Conservation (phyloP, 2,113 vertebrate species). For the Microtus montanus region DNA sequence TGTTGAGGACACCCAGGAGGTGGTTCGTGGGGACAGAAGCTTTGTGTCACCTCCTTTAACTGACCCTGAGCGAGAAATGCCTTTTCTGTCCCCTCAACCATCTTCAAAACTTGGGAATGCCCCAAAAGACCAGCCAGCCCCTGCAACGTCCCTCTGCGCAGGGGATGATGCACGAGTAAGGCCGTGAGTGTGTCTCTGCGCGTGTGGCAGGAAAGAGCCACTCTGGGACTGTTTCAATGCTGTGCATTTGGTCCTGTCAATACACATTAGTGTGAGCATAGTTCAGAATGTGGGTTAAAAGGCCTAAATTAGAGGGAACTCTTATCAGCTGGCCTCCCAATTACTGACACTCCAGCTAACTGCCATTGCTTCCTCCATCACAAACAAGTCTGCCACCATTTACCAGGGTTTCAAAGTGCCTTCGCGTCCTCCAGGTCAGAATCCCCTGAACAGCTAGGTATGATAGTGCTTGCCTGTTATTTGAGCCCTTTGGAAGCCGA, state of each 20-base stretch:
- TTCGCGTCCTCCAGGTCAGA: background rate
- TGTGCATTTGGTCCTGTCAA: constrained; percentile 75
- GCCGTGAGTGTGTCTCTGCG: background rate
- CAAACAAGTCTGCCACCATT: constrained; percentile 60
- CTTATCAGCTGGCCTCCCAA: constrained; percentile 74
- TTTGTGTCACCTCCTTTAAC: background rate
- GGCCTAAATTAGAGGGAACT: constrained; percentile 77
- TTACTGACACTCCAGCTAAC: constrained; percentile 66
- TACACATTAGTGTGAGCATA: constrained; percentile 75
- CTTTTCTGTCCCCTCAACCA: background rate
- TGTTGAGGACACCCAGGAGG: background rate
- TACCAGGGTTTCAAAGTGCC: constrained; percentile 68
- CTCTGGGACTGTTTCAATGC: constrained; percentile 77
- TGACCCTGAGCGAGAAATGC: background rate
- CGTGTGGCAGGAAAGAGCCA: background rate
- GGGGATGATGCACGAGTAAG: too few species aligned
- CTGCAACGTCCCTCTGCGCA: constrained; percentile 43
- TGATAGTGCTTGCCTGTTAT: background rate
- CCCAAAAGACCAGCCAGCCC: constrained; percentile 74
- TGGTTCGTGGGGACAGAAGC: background rate
- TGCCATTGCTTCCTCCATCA: constrained; percentile 40
- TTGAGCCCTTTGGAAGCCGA: background rate
- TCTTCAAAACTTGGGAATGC: constrained; percentile 53
- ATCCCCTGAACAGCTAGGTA: background rate
- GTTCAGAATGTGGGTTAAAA: constrained; percentile 79